Percentiles rank a stretch among this genome's conserved stretches.
These are phyloP conservation scores for Pseudomyrmex concolor DNA, from an alignment of 1,140 invertebrate genomes.

Conservation along the genomic window DNA sequence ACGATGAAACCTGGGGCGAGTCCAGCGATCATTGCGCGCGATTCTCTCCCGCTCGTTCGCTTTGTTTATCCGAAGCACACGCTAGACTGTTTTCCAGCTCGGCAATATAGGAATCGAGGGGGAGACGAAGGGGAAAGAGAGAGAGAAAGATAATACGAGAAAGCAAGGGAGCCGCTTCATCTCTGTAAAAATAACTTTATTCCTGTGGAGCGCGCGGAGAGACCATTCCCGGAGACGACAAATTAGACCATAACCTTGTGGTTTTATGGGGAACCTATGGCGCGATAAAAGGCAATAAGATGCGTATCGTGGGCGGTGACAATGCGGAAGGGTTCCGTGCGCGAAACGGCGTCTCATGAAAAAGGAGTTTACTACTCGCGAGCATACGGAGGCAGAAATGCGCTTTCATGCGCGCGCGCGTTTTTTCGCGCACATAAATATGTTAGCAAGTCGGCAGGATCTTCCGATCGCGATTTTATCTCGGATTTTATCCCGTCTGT, in stretches of 20 bases:
- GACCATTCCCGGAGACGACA: slow-evolving; percentile 41
- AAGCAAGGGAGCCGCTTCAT: neutral
- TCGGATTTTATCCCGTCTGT: neutral
- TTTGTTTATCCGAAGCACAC: slow-evolving; percentile 33
- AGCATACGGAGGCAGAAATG: neutral
- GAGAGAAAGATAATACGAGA: neutral
- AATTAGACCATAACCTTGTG: slow-evolving; percentile 62
- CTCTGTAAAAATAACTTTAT: slow-evolving; percentile 63
- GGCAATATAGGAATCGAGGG: slow-evolving; percentile 10
- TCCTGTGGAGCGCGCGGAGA: neutral
- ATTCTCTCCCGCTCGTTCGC: slow-evolving; percentile 44
- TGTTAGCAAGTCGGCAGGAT: slow-evolving; percentile 2
- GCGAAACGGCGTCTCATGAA: slow-evolving; percentile 26
- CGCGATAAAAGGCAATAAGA: slow-evolving; percentile 63
- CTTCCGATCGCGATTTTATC: neutral
- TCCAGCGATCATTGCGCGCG: slow-evolving; percentile 18
- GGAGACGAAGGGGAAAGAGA: neutral
- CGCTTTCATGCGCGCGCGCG: neutral
- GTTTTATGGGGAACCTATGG: slow-evolving; percentile 56
- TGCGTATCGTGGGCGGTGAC: slow-evolving; percentile 58
- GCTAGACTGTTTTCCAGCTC: slow-evolving; percentile 19
- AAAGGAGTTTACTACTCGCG: slow-evolving; percentile 52
- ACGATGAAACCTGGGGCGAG: slow-evolving; percentile 22
- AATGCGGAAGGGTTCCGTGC: slow-evolving; percentile 36
- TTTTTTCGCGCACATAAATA: neutral